These are phyloP conservation scores for Sinotaia quadrata DNA, from an alignment of 2,888 invertebrate species.

Conservation along the genomic window DNA sequence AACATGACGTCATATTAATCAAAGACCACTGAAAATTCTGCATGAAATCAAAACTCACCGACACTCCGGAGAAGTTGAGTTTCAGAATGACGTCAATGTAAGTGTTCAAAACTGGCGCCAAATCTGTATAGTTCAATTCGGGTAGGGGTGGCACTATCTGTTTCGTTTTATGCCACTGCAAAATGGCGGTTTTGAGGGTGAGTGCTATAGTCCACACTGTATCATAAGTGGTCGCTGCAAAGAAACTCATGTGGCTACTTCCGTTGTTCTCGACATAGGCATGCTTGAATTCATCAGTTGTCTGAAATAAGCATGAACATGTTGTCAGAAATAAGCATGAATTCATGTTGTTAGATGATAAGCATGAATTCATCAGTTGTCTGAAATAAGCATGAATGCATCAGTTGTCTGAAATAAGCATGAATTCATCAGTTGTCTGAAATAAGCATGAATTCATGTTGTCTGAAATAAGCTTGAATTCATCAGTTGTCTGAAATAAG, in stretches of 20 bases:
- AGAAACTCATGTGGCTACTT: conserved; percentile 71
- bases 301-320: conserved; percentile 73
- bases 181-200: conserved; percentile 76
- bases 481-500: too few species aligned
- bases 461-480: too few species aligned
- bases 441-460: conserved; percentile 24
- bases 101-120: conserved; percentile 78
- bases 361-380: too few species aligned
- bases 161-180: not conserved
- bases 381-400: too few species aligned
- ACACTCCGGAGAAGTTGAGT: conserved; percentile 86
- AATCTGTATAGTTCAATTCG: conserved; percentile 36
- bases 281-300: conserved; percentile 78
- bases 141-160: conserved; percentile 22
- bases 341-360: too few species aligned
- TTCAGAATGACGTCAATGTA: conserved; percentile 82
- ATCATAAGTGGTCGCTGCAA: conserved; percentile 88
- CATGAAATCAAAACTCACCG: conserved; percentile 78
- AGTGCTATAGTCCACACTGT: conserved; percentile 92
- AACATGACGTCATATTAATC: too few species aligned
- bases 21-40: too few species aligned
- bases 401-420: too few species aligned
- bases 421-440: conserved; percentile 80
- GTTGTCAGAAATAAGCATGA: not conserved
- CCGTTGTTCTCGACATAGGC: conserved; percentile 75